Conservation (phyloP, 2,888 invertebrate genomes). For the Plagodis dolabraria region DNA sequence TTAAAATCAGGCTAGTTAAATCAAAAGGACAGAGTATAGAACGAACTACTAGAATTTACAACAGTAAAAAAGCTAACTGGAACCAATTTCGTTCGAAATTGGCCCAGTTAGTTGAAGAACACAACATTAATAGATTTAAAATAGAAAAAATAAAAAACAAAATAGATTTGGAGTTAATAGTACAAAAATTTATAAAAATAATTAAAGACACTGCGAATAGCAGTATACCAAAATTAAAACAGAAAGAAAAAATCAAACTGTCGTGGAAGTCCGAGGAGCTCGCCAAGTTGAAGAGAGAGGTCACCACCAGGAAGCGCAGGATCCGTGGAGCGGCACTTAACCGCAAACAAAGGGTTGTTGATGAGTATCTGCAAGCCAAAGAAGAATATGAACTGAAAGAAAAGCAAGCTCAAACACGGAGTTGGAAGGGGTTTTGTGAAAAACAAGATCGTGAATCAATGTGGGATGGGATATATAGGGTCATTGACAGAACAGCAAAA, state of each 20-base stretch:
- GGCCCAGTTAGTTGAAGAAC: neutral
- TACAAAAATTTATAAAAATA: too few species aligned
- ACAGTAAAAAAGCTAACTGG: conserved; percentile 6
- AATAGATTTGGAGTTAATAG: neutral
- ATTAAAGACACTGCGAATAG: too few species aligned
- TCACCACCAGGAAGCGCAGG: neutral
- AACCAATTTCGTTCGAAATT: neutral
- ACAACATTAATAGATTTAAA: neutral
- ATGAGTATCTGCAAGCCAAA: neutral
- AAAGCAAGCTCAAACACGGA: neutral
- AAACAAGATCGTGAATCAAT: neutral
- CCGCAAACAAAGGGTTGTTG: neutral
- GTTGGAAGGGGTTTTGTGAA: neutral
- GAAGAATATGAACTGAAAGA: neutral
- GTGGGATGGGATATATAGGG: neutral
- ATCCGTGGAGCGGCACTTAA: neutral
- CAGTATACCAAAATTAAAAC: too few species aligned
- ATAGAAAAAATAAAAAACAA: neutral
- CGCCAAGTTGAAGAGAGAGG: neutral
- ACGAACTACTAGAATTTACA: neutral
- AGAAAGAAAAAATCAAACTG: neutral
- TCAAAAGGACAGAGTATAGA: conserved; percentile 6
- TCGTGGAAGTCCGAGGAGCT: neutral
- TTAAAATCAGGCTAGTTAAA: conserved; percentile 26
- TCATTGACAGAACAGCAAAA: too few species aligned